These are phyloP conservation scores for Sardinella longiceps DNA, from an alignment of 2,797 vertebrate species.

Conservation along the genomic window DNA sequence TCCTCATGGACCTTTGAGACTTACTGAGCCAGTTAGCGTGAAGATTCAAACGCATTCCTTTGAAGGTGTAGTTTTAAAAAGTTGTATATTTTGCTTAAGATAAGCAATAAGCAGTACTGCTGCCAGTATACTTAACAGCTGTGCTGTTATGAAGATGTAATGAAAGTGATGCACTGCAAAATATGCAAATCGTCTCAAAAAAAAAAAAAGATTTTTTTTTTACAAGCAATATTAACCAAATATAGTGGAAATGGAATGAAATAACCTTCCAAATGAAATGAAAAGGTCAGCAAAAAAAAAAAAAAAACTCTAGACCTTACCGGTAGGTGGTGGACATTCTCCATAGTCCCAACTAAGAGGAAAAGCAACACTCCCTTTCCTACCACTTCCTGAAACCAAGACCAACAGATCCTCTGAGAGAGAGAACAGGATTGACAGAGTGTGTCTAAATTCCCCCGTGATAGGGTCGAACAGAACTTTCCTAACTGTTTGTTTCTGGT, in stretches of 20 bases:
- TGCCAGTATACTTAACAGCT: background rate
- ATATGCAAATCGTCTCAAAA: background rate
- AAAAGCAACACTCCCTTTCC: background rate
- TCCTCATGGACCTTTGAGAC: background rate
- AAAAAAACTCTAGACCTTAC: background rate
- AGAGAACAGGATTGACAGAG: background rate
- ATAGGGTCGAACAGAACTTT: background rate
- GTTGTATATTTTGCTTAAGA: background rate
- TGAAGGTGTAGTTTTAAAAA: background rate
- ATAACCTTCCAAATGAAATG: background rate
- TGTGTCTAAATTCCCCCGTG: background rate
- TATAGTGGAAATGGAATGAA: conserved; percentile 5
- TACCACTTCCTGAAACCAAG: background rate
- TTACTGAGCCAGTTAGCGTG: background rate
- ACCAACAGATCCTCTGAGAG: background rate
- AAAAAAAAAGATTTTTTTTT: too few species aligned
- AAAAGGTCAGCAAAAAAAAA: background rate
- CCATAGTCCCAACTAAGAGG: background rate
- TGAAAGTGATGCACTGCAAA: background rate
- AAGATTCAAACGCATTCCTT: background rate
- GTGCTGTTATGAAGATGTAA: background rate
- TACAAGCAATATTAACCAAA: background rate
- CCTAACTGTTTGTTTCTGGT: background rate
- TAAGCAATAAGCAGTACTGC: background rate
- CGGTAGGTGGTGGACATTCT: background rate